phyloP scores from a whole-genome alignment of 2,888 invertebrate species.

The Chaitophorus viminalis region DNA sequence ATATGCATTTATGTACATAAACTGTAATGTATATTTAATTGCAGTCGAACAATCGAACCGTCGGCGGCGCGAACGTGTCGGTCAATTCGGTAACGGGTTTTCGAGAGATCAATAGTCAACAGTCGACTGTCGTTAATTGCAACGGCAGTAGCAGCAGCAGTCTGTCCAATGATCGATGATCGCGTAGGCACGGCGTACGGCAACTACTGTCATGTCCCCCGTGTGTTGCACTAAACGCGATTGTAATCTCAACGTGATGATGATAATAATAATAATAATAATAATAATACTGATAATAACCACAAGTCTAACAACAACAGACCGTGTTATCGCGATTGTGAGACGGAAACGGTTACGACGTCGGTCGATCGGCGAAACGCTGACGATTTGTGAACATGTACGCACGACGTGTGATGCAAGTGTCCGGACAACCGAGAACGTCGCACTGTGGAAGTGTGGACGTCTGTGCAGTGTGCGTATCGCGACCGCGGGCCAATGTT shows the following conservation, averaged over 20 bases:
- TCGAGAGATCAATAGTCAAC: neutral
- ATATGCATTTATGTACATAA: too few species aligned
- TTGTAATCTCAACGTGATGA: neutral
- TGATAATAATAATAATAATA: neutral
- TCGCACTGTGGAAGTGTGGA: slow-evolving; percentile 52
- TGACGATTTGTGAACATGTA: neutral
- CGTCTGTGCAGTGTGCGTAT: slow-evolving; percentile 28
- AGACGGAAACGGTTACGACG: neutral
- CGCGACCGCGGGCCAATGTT: slow-evolving; percentile 33
- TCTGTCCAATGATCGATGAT: neutral
- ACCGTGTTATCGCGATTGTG: too few species aligned
- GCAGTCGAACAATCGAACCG: neutral
- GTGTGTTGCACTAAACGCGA: neutral
- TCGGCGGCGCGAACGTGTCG: neutral
- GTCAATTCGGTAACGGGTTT: too few species aligned
- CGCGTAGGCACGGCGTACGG: neutral
- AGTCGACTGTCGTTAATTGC: neutral
- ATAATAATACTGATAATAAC: neutral
- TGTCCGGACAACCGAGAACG: slow-evolving; percentile 55
- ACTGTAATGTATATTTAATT: too few species aligned
- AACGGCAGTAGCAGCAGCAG: too few species aligned
- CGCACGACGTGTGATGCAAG: neutral
- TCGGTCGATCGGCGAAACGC: neutral
- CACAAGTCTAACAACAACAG: too few species aligned
- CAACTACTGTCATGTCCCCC: neutral